Evolutionary conservation across 1,140 invertebrate genomes (phyloP).

Genomic region (Meloidogyne exigua): DNA sequence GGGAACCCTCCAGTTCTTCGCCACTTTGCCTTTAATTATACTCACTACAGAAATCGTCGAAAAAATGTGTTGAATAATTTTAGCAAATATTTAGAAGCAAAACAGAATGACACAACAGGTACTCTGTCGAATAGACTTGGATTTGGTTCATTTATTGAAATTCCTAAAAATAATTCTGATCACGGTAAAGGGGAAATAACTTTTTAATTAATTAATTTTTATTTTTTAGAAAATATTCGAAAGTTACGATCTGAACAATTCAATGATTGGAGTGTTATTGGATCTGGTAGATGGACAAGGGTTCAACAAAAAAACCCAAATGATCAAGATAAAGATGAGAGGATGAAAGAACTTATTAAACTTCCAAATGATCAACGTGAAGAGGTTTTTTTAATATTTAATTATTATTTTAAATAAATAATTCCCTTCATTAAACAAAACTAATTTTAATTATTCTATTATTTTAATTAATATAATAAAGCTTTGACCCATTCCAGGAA

Average conservation of each 20-base stretch:
- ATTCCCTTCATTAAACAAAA: too few relatives aligned
- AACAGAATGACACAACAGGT: not conserved
- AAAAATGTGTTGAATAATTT: constrained; percentile 19
- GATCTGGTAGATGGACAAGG: constrained; percentile 36
- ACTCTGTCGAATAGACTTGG: constrained; percentile 26
- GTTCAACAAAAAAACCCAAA: constrained; percentile 41
- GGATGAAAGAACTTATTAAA: constrained; percentile 19
- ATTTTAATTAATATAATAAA: too few relatives aligned
- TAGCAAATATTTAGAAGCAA: constrained; percentile 9
- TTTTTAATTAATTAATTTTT: constrained; percentile 16
- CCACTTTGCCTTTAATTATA: constrained; percentile 30
- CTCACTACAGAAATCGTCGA: constrained; percentile 24
- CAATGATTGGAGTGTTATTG: constrained; percentile 35
- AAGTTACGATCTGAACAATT: constrained; percentile 28
- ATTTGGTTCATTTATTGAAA: constrained; percentile 35
- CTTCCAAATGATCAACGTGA: constrained; percentile 30
- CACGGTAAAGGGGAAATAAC: not conserved
- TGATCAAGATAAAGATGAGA: constrained; percentile 43
- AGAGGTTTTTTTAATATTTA: constrained; percentile 29
- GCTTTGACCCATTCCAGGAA: too few relatives aligned
- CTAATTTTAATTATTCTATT: too few relatives aligned
- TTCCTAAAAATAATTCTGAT: constrained; percentile 23
- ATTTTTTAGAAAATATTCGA: constrained; percentile 23
- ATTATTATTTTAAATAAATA: not conserved
- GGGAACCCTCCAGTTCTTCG: constrained; percentile 13